These are phyloP conservation scores for Metacarcinus magister DNA, from an alignment of 2,888 invertebrate genomes.

Conservation along the genomic window DNA sequence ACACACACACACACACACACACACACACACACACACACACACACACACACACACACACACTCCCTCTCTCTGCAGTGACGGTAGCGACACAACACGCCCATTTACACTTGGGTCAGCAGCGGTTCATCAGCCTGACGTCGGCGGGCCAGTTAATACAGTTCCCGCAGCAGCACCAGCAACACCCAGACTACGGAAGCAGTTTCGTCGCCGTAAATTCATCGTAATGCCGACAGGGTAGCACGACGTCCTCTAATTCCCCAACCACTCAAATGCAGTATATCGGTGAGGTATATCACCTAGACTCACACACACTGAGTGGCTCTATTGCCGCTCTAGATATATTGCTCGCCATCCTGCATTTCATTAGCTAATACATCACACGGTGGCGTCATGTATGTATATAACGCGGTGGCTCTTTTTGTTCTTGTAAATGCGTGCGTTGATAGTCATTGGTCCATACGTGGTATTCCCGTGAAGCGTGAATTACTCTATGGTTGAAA, in stretches of 20 bases:
- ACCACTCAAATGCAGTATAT: conserved; percentile 19
- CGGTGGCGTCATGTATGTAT: neutral
- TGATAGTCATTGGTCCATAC: neutral
- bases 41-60: neutral
- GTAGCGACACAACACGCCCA: neutral
- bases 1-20: no score
- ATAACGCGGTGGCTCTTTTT: neutral
- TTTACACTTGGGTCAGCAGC: conserved; percentile 3
- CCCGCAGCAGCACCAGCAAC: neutral
- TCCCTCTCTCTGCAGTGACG: neutral
- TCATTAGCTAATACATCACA: conserved; percentile 39
- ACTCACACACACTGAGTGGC: conserved; percentile 5
- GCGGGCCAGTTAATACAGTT: neutral
- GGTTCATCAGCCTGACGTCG: neutral
- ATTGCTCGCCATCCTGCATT: conserved; percentile 27
- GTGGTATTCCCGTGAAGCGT: neutral
- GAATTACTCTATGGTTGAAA: neutral
- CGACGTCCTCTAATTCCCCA: conserved; percentile 15
- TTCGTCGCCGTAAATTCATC: conserved; percentile 26
- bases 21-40: no score
- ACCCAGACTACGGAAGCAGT: neutral
- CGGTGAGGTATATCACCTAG: conserved; percentile 7
- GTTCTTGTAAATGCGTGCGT: neutral
- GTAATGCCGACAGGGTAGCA: neutral
- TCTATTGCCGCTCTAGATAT: conserved; percentile 23